These are phyloP conservation scores for Strix occidentalis DNA, from an alignment of 2,797 vertebrate species.

Conservation along the genomic window DNA sequence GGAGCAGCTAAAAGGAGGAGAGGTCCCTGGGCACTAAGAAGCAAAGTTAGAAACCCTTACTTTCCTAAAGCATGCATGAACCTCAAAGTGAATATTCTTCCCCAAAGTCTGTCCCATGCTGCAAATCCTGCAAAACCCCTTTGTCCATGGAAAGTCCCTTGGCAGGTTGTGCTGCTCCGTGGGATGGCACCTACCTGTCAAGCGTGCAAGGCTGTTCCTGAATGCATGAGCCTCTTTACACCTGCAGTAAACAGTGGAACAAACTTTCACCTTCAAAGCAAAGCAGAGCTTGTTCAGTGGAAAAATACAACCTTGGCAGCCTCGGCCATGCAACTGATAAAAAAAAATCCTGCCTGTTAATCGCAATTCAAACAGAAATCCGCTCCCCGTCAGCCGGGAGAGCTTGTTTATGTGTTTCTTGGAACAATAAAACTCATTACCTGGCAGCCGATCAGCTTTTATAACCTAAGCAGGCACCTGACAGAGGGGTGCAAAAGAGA, in stretches of 20 bases:
- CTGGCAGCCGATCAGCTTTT: constrained; percentile 60
- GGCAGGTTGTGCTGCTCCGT: neutral
- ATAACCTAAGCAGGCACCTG: constrained; percentile 51
- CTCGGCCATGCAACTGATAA: neutral
- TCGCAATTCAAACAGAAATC: constrained; percentile 57
- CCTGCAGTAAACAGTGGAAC: constrained; percentile 47
- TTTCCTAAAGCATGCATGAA: neutral
- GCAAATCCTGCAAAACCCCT: constrained; percentile 27
- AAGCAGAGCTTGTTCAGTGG: constrained; percentile 65
- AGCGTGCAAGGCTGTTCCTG: constrained; percentile 16
- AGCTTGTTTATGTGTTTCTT: constrained; percentile 60
- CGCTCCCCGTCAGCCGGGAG: neutral
- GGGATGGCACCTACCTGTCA: neutral
- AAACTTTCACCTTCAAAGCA: constrained; percentile 68
- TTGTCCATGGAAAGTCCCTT: neutral
- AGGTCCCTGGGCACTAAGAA: constrained; percentile 4
- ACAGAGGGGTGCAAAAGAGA: constrained; percentile 8
- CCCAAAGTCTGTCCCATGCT: neutral
- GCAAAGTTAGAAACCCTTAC: neutral
- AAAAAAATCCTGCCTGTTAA: constrained; percentile 45
- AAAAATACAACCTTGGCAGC: constrained; percentile 77
- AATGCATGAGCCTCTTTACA: neutral
- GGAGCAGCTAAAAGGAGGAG: constrained; percentile 27
- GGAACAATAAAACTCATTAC: constrained; percentile 70
- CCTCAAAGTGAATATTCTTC: neutral